phyloP scores from a whole-genome alignment of 2,888 invertebrate genomes.

The Sinodicranocentrus sp. region DNA sequence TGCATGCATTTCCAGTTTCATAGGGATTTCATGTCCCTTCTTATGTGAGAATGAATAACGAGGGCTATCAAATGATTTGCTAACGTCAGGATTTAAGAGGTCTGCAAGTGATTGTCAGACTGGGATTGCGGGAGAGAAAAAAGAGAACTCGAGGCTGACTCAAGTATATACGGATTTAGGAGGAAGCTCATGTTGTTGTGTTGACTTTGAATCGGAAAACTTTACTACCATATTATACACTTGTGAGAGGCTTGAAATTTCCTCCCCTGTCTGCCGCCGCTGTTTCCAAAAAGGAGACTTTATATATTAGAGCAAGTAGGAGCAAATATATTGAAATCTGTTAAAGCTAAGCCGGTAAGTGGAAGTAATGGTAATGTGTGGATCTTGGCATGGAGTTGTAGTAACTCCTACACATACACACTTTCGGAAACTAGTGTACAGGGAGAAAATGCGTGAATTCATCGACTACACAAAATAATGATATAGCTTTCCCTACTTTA shows the following conservation, averaged over 20 bases:
- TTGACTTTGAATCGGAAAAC: conserved; percentile 38
- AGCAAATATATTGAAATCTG: conserved; percentile 48
- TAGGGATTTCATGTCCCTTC: not conserved
- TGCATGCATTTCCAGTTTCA: not conserved
- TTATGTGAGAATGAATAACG: conserved; percentile 57
- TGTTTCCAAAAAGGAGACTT: not conserved
- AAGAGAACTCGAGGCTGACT: conserved; percentile 42
- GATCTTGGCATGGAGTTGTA: conserved; percentile 11
- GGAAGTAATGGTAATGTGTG: conserved; percentile 45
- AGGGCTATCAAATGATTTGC: conserved; percentile 65
- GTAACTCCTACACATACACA: not conserved
- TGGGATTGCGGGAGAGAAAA: conserved; percentile 47
- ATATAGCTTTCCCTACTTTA: no score
- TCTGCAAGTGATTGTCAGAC: conserved; percentile 61
- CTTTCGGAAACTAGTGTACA: not conserved
- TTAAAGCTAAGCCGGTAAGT: conserved; percentile 47
- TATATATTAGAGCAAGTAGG: not conserved
- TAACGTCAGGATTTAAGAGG: conserved; percentile 67
- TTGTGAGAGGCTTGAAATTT: conserved; percentile 47
- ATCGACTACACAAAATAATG: not conserved
- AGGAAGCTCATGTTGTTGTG: conserved; percentile 28
- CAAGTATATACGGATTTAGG: conserved; percentile 33
- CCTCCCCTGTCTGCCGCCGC: conserved; percentile 60
- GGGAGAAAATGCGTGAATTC: not conserved
- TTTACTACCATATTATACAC: not conserved